phyloP scores from a whole-genome alignment of 2,888 invertebrate species.

The Coremacera marginata region DNA sequence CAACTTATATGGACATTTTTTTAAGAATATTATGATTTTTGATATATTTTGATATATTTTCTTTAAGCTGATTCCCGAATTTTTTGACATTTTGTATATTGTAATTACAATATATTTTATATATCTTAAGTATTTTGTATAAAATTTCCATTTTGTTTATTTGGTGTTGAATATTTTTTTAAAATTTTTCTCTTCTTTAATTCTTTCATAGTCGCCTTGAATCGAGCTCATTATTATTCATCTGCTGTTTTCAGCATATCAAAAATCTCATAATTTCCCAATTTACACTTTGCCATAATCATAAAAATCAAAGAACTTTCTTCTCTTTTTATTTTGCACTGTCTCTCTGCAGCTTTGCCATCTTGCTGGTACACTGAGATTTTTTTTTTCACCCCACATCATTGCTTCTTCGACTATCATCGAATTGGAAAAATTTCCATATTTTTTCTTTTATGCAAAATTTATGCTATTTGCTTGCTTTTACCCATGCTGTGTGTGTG shows the following conservation, averaged over 20 bases:
- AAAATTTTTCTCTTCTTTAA: background rate
- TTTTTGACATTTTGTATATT: too few relatives aligned
- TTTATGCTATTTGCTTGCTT: constrained; percentile 1
- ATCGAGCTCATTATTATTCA: constrained; percentile 58
- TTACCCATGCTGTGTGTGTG: too few relatives aligned
- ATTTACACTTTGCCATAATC: constrained; percentile 57
- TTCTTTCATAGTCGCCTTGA: too few relatives aligned
- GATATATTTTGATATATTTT: too few relatives aligned
- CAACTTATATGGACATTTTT: too few relatives aligned
- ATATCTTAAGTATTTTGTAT: too few relatives aligned
- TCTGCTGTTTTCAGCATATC: constrained; percentile 43
- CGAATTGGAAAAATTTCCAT: constrained; percentile 17
- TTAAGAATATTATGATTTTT: too few relatives aligned
- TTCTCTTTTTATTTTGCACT: constrained; percentile 53
- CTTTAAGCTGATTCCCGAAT: too few relatives aligned
- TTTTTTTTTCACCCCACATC: background rate
- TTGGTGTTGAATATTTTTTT: too few relatives aligned
- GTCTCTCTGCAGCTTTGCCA: constrained; percentile 40
- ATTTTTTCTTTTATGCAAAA: constrained; percentile 25
- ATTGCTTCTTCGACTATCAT: background rate
- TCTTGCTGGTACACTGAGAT: background rate
- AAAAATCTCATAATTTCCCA: constrained; percentile 57
- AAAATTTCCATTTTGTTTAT: too few relatives aligned
- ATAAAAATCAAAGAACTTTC: constrained; percentile 26
- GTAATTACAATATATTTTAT: too few relatives aligned